Percentiles rank a stretch among this genome's conserved stretches.
Evolutionary conservation across 1,140 invertebrate species (phyloP).

Genomic region (Philopotamus ludificatus): DNA sequence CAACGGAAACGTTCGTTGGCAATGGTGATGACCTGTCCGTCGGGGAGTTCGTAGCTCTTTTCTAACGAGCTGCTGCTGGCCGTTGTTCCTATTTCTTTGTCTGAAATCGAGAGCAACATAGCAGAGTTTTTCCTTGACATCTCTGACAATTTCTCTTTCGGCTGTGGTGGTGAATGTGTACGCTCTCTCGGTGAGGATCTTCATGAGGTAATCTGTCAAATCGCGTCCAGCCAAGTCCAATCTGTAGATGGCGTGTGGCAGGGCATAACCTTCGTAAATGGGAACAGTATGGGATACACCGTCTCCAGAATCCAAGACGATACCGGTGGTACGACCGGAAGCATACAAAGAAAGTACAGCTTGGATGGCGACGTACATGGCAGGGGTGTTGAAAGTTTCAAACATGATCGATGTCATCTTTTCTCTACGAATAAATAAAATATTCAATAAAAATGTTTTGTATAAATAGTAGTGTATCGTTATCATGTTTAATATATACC

Average conservation of each 20-base stretch:
- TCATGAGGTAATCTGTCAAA: constrained; percentile 71
- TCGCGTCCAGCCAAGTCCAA: constrained; percentile 82
- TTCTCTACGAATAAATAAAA: constrained; percentile 43
- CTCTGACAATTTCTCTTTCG: constrained; percentile 74
- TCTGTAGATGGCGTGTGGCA: constrained; percentile 81
- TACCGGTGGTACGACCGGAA: constrained; percentile 79
- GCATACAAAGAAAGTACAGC: constrained; percentile 78
- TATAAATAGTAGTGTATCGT: too few species aligned
- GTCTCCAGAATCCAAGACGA: constrained; percentile 77
- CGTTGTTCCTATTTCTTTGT: constrained; percentile 86
- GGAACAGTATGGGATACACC: constrained; percentile 87
- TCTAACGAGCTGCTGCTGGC: constrained; percentile 75
- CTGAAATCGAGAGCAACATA: constrained; percentile 79
- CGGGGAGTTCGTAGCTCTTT: constrained; percentile 80
- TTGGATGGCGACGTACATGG: constrained; percentile 70
- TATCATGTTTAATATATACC: too few species aligned
- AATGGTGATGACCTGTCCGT: constrained; percentile 79
- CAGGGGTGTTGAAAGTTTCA: constrained; percentile 75
- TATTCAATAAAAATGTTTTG: background rate
- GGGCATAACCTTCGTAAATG: constrained; percentile 78
- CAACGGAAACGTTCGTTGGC: constrained; percentile 87
- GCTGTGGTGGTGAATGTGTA: constrained; percentile 62
- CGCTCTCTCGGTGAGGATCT: constrained; percentile 67
- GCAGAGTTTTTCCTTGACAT: constrained; percentile 76
- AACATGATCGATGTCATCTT: constrained; percentile 89